A percentile compares a stretch with the other conserved stretches of the same genome.
phyloP scores from a whole-genome alignment of 2,797 vertebrate species.

The Rachycentron canadum region DNA sequence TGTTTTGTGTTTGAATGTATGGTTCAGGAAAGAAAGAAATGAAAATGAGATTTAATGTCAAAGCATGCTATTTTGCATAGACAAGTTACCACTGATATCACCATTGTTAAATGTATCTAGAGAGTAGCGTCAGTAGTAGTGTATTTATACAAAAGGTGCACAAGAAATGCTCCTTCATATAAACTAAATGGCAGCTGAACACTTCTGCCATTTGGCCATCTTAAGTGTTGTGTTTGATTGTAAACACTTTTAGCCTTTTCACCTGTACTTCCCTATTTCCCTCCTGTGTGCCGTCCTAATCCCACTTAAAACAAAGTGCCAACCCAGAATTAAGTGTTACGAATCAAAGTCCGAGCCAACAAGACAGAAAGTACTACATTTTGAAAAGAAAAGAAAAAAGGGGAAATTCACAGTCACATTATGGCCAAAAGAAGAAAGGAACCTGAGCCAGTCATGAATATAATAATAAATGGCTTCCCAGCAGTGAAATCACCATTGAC shows the following conservation, averaged over 20 bases:
- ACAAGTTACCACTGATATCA: constrained; percentile 58
- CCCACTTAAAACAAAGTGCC: constrained; percentile 55
- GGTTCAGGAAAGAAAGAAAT: constrained; percentile 28
- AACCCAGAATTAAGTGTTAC: constrained; percentile 21
- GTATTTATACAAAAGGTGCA: constrained; percentile 52
- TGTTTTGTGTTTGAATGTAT: constrained; percentile 65
- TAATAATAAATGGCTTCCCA: constrained; percentile 46
- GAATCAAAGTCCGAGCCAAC: constrained; percentile 18
- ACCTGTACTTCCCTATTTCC: constrained; percentile 22
- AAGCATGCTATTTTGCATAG: constrained; percentile 55
- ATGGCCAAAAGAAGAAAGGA: constrained; percentile 19
- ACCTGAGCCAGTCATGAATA: constrained; percentile 46
- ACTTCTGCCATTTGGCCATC: constrained; percentile 56
- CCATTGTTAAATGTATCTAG: constrained; percentile 59
- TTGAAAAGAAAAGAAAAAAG: not conserved
- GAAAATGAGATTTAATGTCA: constrained; percentile 58
- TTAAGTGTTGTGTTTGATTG: constrained; percentile 59
- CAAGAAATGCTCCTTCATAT: constrained; percentile 31
- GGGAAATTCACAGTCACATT: constrained; percentile 21
- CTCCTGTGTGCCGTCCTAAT: constrained; percentile 54
- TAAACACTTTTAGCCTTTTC: constrained; percentile 44
- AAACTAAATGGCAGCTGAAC: constrained; percentile 60
- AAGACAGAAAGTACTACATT: not conserved
- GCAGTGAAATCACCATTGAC: constrained; percentile 53
- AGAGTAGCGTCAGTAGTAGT: constrained; percentile 37